Base-by-base conservation (phyloP, 2,888 invertebrate species). In the Hecatera dysodea region DNA sequence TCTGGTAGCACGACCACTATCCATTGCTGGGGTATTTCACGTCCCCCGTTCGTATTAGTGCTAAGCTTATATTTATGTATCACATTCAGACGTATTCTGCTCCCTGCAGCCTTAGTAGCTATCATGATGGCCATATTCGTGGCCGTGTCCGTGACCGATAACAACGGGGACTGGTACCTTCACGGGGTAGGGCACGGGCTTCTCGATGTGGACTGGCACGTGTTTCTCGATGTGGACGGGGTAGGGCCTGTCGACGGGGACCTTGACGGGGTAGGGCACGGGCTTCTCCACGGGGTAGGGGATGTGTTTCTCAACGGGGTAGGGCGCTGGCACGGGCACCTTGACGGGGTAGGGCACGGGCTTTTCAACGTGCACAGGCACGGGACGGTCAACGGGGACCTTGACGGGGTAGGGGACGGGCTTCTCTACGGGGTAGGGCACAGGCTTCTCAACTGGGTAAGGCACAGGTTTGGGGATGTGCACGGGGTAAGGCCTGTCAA, bases 221-320 rank as follows among this genome's bases (percentile, higher is more conserved):
- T 96, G 97, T 82, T 97, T 97, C 90, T 97, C 97, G n/a, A 97
- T 97, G 75, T 96, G 96, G 77, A 97, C 97, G 84, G 95, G 97
- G 94, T 96, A 97, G 82, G 95, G 97, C 93, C 95, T 97, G 93
- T 93, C 95, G 66, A 97, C 96, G 73, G 96, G 97, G 75, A 97
- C 96, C 85, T 97, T 97, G 9, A 97, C 97, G 73, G 97, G 97
- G 86, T 96, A 96, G 33, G 97, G 97, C 46, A 97, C 96, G 72
- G 95, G 96, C 89, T 97, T 97, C 89, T 97, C 97, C 0, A 97
- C 97, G 17, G 97, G 97, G 89, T 97, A 97, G 4, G 97, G 97
- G 77, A 97, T 95, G 89, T 96, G 94, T 85, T 96, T 96, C 88
- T 96, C 96, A 33, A 96, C 97, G 84, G 96, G 96, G 91, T 97